Conservation (phyloP, 2,113 vertebrate species). For the Typhlomys cinereus region DNA sequence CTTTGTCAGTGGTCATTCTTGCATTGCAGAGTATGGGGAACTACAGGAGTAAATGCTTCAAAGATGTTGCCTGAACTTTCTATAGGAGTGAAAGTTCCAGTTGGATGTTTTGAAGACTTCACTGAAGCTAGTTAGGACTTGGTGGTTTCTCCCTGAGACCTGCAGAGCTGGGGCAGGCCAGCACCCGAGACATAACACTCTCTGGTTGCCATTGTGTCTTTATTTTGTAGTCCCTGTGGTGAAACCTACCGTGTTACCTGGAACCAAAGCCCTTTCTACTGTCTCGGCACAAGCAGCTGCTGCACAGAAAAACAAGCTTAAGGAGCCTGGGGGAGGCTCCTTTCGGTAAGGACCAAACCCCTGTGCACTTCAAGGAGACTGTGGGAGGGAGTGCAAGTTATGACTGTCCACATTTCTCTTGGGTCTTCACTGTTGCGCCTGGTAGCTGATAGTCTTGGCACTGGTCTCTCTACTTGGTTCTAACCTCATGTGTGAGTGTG, state of each 20-base stretch:
- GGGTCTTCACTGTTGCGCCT: not conserved
- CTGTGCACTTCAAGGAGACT: not conserved
- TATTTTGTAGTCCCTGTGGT: slow-evolving; percentile 88
- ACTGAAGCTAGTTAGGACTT: not conserved
- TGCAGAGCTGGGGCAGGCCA: accelerated
- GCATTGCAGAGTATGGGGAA: too few species aligned
- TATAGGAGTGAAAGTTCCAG: too few species aligned
- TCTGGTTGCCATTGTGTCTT: not conserved
- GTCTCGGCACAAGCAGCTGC: slow-evolving; percentile 86
- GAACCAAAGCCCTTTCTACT: slow-evolving; percentile 87
- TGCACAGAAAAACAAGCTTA: slow-evolving; percentile 93
- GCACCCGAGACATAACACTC: not conserved
- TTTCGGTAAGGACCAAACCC: slow-evolving; percentile 90
- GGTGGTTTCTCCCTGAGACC: not conserved
- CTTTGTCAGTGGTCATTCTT: not conserved
- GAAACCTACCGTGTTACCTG: slow-evolving; percentile 89
- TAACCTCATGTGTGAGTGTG: not conserved
- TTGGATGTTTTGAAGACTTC: not conserved
- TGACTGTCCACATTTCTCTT: not conserved
- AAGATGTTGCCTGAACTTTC: accelerated
- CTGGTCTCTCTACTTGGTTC: not conserved
- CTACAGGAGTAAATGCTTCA: not conserved
- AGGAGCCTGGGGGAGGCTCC: slow-evolving; percentile 93
- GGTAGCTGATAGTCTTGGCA: not conserved
- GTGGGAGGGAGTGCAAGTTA: too few species aligned